These are phyloP conservation scores for Coenonympha arcania DNA, from an alignment of 2,888 invertebrate genomes.

Conservation along the genomic window DNA sequence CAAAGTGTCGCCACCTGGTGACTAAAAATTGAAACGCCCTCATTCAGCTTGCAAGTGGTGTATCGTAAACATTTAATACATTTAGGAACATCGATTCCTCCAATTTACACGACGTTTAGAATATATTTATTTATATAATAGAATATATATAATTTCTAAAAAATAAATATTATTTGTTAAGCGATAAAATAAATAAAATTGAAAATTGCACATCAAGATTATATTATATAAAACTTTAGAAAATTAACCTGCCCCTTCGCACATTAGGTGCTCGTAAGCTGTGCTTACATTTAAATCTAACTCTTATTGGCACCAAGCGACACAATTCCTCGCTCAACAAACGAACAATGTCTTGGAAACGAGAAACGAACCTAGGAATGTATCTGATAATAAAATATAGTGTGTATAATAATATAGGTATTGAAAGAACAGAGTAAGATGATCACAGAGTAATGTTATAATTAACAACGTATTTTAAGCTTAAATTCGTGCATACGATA, in stretches of 20 bases:
- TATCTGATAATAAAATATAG: constrained; percentile 50
- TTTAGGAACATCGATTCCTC: constrained; percentile 69
- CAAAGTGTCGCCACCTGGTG: no score
- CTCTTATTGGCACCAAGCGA: constrained; percentile 55
- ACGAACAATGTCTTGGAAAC: constrained; percentile 40
- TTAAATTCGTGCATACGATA: constrained; percentile 37
- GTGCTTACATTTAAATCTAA: constrained; percentile 48
- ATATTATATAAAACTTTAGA: constrained; percentile 36
- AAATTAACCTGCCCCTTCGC: constrained; percentile 46
- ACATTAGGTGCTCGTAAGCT: constrained; percentile 49
- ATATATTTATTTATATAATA: constrained; percentile 41
- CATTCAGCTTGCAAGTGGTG: constrained; percentile 52
- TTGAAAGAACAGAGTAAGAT: constrained; percentile 56
- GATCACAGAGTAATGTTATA: constrained; percentile 61
- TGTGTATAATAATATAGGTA: constrained; percentile 47
- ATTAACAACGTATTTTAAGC: constrained; percentile 42
- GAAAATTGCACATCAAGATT: constrained; percentile 66
- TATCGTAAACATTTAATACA: constrained; percentile 27
- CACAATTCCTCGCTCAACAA: constrained; percentile 38
- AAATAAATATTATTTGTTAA: constrained; percentile 67
- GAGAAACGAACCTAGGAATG: constrained; percentile 63
- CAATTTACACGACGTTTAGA: constrained; percentile 48
- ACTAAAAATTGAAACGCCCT: no score
- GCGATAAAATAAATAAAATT: constrained; percentile 69
- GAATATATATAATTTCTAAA: constrained; percentile 58